Base-by-base conservation (phyloP, 2,888 invertebrate species). In the Gasteruption jaculator region DNA sequence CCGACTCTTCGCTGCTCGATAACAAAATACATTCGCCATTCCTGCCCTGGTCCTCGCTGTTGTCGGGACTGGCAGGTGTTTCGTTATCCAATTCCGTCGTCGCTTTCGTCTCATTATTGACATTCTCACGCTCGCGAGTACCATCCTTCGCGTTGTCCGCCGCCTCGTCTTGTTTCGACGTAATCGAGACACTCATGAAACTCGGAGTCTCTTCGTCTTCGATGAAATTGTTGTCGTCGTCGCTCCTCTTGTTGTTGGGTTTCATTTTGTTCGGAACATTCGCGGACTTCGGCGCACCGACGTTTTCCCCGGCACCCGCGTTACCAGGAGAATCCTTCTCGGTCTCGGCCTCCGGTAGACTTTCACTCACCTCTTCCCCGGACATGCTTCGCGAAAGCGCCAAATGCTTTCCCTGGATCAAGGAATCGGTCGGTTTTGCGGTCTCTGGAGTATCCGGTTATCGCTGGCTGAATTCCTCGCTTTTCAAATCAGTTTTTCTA, bases 181-280 rank as follows among this genome's bases (percentile, higher is more conserved):
- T 50, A 24, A 52, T 60, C 3, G 60, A 58, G 12, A 57, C 47
- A 4, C 58, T 57, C 15, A 61, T 52, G 33, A 58, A 63, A 1
- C 62, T 58, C 8, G 64, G 64, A 66, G 63, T 65, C 40, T 65
- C 63, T 39, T 64, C 66, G 34, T 65, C 65, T 22, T 68, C 66
- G n/a, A n/a, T n/a, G n/a, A n/a, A n/a, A n/a, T n/a, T 49, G 14
- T 43, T 41, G 25, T 49, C 48, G 5, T 40, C 39, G 18, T 45
- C 43, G 34, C 48, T 34, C 19, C 18, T 27, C 15, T n/a, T n/a
- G n/a, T n/a, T n/a, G n/a, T n/a, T n/a, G n/a, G n/a, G n/a, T n/a
- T n/a, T n/a, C n/a, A n/a, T n/a, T n/a, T n/a, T n/a, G n/a, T n/a
- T n/a, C n/a, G n/a, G n/a, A n/a, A n/a, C n/a, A n/a, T n/a, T n/a